These are phyloP conservation scores for Acanthis flammea DNA, from an alignment of 2,797 vertebrate genomes.

Conservation along the genomic window DNA sequence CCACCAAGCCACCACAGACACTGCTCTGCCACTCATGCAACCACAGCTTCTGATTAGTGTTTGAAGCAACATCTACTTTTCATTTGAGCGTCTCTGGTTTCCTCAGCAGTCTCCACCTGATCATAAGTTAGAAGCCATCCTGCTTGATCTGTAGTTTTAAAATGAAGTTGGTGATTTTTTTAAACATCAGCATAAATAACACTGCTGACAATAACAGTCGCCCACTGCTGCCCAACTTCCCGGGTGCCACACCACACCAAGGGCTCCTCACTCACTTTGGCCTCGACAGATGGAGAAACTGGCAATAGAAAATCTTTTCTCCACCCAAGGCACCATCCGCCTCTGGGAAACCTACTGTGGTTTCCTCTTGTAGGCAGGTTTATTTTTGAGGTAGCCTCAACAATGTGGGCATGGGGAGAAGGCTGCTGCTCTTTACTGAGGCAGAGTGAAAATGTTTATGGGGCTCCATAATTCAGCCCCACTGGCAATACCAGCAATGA, in stretches of 20 bases:
- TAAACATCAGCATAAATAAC: background rate
- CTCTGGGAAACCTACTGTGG: background rate
- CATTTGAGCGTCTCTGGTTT: background rate
- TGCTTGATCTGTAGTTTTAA: background rate
- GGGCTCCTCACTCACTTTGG: background rate
- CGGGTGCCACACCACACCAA: rapidly evolving
- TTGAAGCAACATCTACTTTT: background rate
- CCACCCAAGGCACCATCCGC: background rate
- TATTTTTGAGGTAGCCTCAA: background rate
- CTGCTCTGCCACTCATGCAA: background rate
- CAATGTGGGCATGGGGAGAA: background rate
- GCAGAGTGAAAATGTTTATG: background rate
- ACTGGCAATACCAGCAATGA: background rate
- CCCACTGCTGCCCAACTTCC: background rate
- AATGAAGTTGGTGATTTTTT: background rate
- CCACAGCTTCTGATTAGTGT: background rate
- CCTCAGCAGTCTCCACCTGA: background rate
- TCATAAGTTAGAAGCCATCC: background rate
- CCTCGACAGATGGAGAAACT: rapidly evolving
- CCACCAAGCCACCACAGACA: background rate
- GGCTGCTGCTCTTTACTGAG: background rate
- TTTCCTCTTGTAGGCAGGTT: background rate
- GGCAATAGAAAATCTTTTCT: background rate
- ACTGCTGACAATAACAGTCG: rapidly evolving
- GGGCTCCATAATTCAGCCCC: background rate